Conservation (phyloP, 1,140 invertebrate species). For the Drosophila takahashii region DNA sequence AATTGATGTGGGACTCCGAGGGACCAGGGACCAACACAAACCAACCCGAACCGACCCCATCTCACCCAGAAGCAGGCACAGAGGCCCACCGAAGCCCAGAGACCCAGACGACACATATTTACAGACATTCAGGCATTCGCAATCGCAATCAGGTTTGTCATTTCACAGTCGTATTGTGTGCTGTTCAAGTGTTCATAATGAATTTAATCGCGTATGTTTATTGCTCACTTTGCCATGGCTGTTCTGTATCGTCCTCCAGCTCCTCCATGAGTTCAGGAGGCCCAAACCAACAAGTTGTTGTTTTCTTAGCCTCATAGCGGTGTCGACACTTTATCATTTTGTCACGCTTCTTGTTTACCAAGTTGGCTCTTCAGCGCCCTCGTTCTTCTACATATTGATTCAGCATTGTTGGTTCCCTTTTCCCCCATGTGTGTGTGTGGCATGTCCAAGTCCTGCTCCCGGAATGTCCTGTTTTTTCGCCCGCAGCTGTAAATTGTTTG, state of each 20-base stretch:
- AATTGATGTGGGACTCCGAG: constrained; percentile 40
- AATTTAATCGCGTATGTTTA: constrained; percentile 83
- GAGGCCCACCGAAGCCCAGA: background rate
- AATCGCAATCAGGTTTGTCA: constrained; percentile 70
- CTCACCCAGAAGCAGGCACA: background rate
- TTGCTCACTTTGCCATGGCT: constrained; percentile 70
- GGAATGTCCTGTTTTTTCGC: constrained; percentile 20
- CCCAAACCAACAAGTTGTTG: constrained; percentile 45
- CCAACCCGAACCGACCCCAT: background rate
- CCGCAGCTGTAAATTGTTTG: constrained; percentile 58
- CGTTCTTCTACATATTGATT: constrained; percentile 74
- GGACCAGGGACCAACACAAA: background rate
- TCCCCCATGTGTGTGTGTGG: constrained; percentile 8
- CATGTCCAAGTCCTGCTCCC: constrained; percentile 20
- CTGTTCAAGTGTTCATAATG: constrained; percentile 78
- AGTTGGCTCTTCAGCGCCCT: constrained; percentile 47
- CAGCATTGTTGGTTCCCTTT: constrained; percentile 45
- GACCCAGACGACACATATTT: background rate
- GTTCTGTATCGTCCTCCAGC: background rate
- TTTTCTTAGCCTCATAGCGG: constrained; percentile 22
- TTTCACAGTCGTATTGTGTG: constrained; percentile 74
- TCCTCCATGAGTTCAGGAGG: background rate
- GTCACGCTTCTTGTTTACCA: constrained; percentile 74
- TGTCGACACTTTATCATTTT: constrained; percentile 73
- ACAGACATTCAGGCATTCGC: constrained; percentile 32